Conservation (phyloP, 1,140 invertebrate species). For the Oryctes rhinoceros region DNA sequence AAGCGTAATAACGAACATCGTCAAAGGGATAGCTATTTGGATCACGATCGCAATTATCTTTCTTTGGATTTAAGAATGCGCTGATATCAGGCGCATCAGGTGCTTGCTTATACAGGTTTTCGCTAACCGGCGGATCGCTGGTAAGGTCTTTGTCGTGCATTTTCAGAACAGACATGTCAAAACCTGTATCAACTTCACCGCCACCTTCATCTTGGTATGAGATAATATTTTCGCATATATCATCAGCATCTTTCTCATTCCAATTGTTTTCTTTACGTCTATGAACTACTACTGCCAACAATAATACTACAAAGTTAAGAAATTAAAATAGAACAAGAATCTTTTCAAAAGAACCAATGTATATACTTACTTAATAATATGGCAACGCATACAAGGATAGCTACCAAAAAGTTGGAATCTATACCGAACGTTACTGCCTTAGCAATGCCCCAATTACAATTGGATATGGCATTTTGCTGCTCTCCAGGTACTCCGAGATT, state of each 20-base stretch:
- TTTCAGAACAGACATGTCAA: slow-evolving; percentile 85
- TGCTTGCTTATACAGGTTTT: slow-evolving; percentile 59
- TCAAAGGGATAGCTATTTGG: slow-evolving; percentile 90
- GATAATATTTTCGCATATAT: slow-evolving; percentile 96
- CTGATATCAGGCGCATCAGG: slow-evolving; percentile 75
- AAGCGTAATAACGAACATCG: slow-evolving; percentile 94
- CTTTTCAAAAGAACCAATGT: slow-evolving; percentile 18
- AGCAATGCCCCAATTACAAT: slow-evolving; percentile 73
- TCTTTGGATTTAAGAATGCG: slow-evolving; percentile 89
- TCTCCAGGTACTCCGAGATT: slow-evolving; percentile 78
- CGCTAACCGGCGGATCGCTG: slow-evolving; percentile 53
- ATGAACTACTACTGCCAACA: slow-evolving; percentile 88
- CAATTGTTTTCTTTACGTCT: slow-evolving; percentile 83
- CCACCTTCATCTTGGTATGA: slow-evolving; percentile 97
- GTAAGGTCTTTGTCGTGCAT: slow-evolving; percentile 52
- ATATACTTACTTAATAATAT: slow-evolving; percentile 74
- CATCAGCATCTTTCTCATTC: slow-evolving; percentile 91
- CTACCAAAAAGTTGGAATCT: slow-evolving; percentile 83
- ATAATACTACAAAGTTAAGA: slow-evolving; percentile 71
- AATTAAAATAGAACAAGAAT: slow-evolving; percentile 25
- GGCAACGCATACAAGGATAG: slow-evolving; percentile 82
- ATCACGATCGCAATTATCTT: slow-evolving; percentile 89
- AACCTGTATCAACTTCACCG: slow-evolving; percentile 93
- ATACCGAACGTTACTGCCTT: slow-evolving; percentile 82
- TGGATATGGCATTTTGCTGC: slow-evolving; percentile 70